phyloP scores from a whole-genome alignment of 2,113 vertebrate species.

The Cichladusa arquata region DNA sequence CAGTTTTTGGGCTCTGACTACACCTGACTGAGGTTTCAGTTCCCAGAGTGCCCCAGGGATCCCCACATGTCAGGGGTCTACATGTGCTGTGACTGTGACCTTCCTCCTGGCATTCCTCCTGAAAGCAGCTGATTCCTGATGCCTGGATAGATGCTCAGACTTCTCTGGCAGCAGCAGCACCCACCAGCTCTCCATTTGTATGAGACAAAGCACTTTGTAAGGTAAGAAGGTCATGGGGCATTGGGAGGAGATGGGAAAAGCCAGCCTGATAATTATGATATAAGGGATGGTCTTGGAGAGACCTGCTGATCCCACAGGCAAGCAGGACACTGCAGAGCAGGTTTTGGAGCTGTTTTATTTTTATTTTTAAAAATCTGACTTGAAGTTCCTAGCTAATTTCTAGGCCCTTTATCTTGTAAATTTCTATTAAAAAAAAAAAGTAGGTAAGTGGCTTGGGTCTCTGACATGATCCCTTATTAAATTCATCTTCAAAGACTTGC shows the following conservation, averaged over 20 bases:
- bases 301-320: background rate
- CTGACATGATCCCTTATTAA: background rate
- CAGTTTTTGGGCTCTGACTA: background rate
- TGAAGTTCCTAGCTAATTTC: background rate
- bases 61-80: rapidly evolving
- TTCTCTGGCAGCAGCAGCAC: background rate
- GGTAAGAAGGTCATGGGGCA: background rate
- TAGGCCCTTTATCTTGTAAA: background rate
- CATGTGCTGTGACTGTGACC: rapidly evolving
- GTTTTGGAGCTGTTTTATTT: background rate
- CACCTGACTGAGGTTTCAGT: background rate
- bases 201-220: background rate
- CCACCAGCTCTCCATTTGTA: background rate
- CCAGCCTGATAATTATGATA: background rate
- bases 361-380: background rate
- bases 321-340: background rate
- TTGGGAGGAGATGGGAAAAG: background rate
- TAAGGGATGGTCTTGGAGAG: background rate
- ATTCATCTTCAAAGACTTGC: background rate
- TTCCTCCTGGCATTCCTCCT: background rate
- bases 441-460: background rate
- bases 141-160: background rate
- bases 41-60: background rate
- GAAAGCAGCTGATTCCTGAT: background rate
- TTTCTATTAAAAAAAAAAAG: background rate